Conservation (phyloP, 2,113 vertebrate genomes). For the Thermophis baileyi region DNA sequence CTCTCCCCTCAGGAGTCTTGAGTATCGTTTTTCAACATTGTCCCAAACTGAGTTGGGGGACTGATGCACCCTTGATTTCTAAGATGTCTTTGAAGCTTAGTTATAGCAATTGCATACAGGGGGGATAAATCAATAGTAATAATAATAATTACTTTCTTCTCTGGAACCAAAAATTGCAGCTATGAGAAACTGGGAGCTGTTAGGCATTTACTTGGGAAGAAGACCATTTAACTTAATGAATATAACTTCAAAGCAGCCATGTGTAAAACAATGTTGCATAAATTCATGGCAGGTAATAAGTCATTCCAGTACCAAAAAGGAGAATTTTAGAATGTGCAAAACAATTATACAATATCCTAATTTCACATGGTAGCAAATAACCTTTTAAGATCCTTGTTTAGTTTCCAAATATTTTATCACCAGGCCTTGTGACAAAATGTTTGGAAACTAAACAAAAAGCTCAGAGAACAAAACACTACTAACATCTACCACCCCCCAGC, state of each 20-base stretch:
- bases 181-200: not conserved
- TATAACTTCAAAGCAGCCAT: not conserved
- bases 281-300: too few relatives aligned
- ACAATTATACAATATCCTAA: too few relatives aligned
- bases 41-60: constrained; percentile 19
- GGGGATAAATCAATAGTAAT: constrained; percentile 68
- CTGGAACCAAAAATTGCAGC: constrained; percentile 60
- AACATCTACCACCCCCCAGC: too few relatives aligned
- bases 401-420: too few relatives aligned
- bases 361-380: too few relatives aligned
- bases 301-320: too few relatives aligned
- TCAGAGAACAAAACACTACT: too few relatives aligned
- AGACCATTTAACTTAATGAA: not conserved
- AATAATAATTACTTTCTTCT: constrained; percentile 74
- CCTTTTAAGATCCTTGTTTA: too few relatives aligned
- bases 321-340: too few relatives aligned
- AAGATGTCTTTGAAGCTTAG: constrained; percentile 56
- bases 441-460: too few relatives aligned
- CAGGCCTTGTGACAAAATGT: too few relatives aligned
- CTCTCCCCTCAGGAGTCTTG: not conserved
- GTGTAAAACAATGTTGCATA: not conserved
- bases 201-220: not conserved
- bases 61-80: not conserved
- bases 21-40: constrained; percentile 15
- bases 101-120: constrained; percentile 43